phyloP scores from a whole-genome alignment of 2,113 vertebrate species.

The Pseudois nayaur region DNA sequence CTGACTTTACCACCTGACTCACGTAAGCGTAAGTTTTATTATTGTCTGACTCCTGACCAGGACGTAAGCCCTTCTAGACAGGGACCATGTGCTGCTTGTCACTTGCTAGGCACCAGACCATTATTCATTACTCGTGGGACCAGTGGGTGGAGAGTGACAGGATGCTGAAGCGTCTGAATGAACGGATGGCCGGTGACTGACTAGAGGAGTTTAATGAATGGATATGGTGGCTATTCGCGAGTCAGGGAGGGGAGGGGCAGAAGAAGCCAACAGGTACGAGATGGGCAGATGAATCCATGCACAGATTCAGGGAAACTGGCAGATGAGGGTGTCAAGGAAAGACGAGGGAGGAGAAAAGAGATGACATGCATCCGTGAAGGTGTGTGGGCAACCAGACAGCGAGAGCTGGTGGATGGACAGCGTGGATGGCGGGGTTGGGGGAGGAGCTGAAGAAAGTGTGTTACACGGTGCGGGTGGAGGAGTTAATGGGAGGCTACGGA shows the following conservation, averaged over 20 bases:
- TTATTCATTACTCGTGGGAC: too few species aligned
- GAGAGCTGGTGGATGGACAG: fast-evolving
- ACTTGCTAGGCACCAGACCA: neutral
- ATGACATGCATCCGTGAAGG: fast-evolving
- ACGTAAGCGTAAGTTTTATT: fast-evolving
- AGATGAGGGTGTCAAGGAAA: neutral
- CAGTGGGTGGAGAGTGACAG: neutral
- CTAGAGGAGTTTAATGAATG: neutral
- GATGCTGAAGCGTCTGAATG: neutral
- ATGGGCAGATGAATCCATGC: neutral
- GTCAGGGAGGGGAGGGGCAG: neutral
- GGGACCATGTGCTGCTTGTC: neutral
- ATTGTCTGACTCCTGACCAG: neutral
- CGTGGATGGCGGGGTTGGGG: fast-evolving
- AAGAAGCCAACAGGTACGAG: fast-evolving
- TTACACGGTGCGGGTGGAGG: fast-evolving
- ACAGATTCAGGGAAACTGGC: fast-evolving
- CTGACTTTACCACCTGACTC: neutral
- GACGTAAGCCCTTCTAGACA: neutral
- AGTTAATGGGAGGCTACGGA: fast-evolving
- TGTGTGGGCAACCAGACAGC: neutral
- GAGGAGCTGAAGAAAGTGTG: neutral
- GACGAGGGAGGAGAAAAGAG: too few species aligned
- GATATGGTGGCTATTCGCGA: neutral
- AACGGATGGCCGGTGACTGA: fast-evolving